phyloP scores from a whole-genome alignment of 2,888 invertebrate genomes.

The Agrotis ipsilon region DNA sequence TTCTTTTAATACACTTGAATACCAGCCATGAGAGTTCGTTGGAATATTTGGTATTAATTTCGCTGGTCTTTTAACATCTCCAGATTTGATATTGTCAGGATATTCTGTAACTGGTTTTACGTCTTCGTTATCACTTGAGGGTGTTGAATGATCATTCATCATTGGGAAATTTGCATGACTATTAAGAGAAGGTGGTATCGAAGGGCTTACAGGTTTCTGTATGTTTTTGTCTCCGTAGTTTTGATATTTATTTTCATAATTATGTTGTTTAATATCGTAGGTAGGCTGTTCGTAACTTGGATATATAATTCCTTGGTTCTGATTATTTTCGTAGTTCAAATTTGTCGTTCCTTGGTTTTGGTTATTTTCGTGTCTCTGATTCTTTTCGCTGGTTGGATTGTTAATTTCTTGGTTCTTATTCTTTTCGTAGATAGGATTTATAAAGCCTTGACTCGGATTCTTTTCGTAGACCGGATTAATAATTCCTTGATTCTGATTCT shows the following conservation, averaged over 20 bases:
- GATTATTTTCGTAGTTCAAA: constrained; percentile 51
- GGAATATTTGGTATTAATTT: constrained; percentile 84
- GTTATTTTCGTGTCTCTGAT: constrained; percentile 26
- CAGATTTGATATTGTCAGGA: constrained; percentile 69
- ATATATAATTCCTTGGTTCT: constrained; percentile 54
- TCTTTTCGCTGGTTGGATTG: neutral
- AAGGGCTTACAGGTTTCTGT: constrained; percentile 56
- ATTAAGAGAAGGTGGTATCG: constrained; percentile 76
- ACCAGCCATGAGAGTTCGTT: constrained; percentile 89
- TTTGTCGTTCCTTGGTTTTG: constrained; percentile 50
- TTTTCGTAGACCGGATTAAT: neutral
- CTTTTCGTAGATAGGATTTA: neutral
- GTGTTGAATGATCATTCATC: constrained; percentile 76
- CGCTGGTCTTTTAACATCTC: constrained; percentile 77
- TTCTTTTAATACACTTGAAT: constrained; percentile 82
- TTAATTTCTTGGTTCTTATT: constrained; percentile 1
- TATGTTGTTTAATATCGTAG: constrained; percentile 36
- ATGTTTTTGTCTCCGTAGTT: constrained; percentile 61
- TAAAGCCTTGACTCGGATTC: constrained; percentile 7
- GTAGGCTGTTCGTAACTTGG: constrained; percentile 56
- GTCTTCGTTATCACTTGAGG: constrained; percentile 57
- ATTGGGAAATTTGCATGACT: constrained; percentile 90
- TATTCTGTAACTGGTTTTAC: constrained; percentile 77
- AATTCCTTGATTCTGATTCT: constrained; percentile 5
- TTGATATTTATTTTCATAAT: constrained; percentile 40